phyloP scores from a whole-genome alignment of 2,888 invertebrate genomes.

The Hyposoter didymator region DNA sequence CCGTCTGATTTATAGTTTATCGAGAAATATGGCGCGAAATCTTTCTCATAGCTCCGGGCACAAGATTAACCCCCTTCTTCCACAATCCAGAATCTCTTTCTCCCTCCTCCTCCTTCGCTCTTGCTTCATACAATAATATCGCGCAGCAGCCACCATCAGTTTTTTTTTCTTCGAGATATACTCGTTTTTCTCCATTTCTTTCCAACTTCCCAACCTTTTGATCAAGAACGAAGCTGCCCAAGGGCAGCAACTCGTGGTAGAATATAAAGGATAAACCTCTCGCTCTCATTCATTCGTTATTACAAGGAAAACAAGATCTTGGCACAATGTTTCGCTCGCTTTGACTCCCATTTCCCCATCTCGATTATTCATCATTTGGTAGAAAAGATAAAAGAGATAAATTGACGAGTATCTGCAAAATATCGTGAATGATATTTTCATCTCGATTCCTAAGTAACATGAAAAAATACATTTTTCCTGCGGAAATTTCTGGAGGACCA shows the following conservation, averaged over 20 bases:
- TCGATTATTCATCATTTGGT: background rate
- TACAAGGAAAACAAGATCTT: constrained; percentile 46
- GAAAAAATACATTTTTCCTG: background rate
- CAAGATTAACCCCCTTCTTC: constrained; percentile 80
- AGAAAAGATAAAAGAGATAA: background rate
- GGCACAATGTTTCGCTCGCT: constrained; percentile 5
- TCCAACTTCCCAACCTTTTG: constrained; percentile 10
- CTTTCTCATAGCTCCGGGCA: constrained; percentile 73
- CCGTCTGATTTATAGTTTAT: constrained; percentile 83
- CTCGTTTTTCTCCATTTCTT: constrained; percentile 12
- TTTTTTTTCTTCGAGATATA: constrained; percentile 56
- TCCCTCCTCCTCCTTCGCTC: background rate
- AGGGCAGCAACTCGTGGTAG: constrained; percentile 21
- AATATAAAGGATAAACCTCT: constrained; percentile 50
- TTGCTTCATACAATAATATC: constrained; percentile 30
- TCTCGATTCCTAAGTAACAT: background rate
- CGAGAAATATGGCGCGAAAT: constrained; percentile 83
- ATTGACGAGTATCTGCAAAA: background rate
- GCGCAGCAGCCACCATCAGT: constrained; percentile 42
- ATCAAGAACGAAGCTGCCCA: constrained; percentile 34
- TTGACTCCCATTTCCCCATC: background rate
- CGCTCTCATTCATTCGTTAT: constrained; percentile 39
- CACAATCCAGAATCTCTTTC: constrained; percentile 36
- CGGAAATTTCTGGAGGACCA: background rate
- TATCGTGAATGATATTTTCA: background rate